Evolutionary conservation across 92 coral and sea anemone genomes (phyloP).

Genomic region (Epizoanthus stellaris): DNA sequence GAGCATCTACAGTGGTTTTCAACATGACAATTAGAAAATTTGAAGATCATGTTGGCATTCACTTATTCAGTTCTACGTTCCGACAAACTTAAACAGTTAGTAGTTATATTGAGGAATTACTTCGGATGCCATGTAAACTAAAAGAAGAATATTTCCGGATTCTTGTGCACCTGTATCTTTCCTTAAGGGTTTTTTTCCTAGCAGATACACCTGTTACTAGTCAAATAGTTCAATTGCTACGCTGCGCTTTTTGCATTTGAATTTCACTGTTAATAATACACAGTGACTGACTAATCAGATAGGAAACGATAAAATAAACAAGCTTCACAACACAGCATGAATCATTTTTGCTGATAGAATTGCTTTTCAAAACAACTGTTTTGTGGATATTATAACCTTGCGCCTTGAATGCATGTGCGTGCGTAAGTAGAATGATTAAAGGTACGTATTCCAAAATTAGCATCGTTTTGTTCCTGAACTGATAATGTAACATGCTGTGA

Average conservation of each 20-base stretch:
- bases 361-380: neutral
- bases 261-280: too few species aligned
- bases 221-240: neutral
- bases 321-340: too few species aligned
- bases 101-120: too few species aligned
- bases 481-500: slow-evolving; percentile 3
- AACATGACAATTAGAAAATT: too few species aligned
- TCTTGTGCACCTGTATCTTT: slow-evolving; percentile 6
- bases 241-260: slow-evolving; percentile 13
- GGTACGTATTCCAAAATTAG: neutral
- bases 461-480: neutral
- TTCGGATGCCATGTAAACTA: too few species aligned
- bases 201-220: slow-evolving; percentile 11
- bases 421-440: neutral
- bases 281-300: neutral
- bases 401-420: neutral
- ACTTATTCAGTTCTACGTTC: too few species aligned
- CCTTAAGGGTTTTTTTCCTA: neutral
- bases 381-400: neutral
- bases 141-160: slow-evolving; percentile 29
- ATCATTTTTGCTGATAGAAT: neutral
- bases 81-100: too few species aligned
- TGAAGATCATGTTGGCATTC: too few species aligned
- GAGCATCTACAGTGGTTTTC: too few species aligned
- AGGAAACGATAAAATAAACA: neutral